Percentiles rank a stretch among this genome's conserved stretches.
phyloP scores from a whole-genome alignment of 2,888 invertebrate genomes.

The Prosapia bicincta region DNA sequence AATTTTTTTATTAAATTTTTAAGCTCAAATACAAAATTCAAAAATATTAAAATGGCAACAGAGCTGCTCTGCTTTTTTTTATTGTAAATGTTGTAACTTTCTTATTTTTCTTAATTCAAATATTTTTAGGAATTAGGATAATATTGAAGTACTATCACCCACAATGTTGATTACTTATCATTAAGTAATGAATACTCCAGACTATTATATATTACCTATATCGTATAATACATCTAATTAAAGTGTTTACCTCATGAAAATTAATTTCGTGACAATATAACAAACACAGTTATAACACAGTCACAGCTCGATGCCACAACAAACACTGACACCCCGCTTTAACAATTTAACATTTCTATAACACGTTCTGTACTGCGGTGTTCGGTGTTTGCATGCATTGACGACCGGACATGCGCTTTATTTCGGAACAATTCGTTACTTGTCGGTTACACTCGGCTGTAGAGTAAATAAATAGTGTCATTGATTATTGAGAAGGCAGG shows the following conservation, averaged over 20 bases:
- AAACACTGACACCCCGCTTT: background rate
- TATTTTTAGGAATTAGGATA: too few relatives aligned
- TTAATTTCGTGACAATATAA: background rate
- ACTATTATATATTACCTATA: too few relatives aligned
- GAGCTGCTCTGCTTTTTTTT: too few relatives aligned
- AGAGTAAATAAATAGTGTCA: background rate
- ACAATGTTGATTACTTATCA: too few relatives aligned
- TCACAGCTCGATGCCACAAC: background rate
- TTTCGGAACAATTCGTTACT: background rate
- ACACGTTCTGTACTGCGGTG: background rate
- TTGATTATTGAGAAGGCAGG: conserved; percentile 2
- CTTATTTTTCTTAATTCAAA: too few relatives aligned
- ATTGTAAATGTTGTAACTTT: too few relatives aligned
- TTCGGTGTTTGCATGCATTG: background rate
- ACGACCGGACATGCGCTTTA: background rate
- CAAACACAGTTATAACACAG: background rate
- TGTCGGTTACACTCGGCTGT: background rate
- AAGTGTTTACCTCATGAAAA: background rate
- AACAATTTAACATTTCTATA: background rate
- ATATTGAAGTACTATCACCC: too few relatives aligned
- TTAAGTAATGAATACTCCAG: too few relatives aligned
- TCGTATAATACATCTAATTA: background rate
- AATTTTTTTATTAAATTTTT: too few relatives aligned
- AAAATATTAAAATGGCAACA: too few relatives aligned
- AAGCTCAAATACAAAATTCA: too few relatives aligned